These are phyloP conservation scores for Ailurus styani DNA, from an alignment of 2,113 vertebrate genomes.

Conservation along the genomic window DNA sequence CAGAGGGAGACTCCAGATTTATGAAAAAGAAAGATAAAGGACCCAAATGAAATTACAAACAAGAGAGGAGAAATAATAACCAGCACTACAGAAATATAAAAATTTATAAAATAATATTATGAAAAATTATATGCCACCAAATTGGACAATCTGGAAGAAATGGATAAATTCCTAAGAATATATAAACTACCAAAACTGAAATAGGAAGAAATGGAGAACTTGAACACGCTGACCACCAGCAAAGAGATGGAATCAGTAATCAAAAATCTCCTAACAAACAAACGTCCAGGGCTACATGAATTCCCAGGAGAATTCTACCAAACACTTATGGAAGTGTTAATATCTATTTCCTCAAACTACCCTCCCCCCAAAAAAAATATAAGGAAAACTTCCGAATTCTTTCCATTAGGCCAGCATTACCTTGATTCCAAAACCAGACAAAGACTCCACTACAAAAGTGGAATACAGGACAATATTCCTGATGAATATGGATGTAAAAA, in stretches of 20 bases:
- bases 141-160: neutral
- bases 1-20: too few relatives aligned
- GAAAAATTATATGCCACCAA: neutral
- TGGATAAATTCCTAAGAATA: neutral
- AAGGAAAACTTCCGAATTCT: neutral
- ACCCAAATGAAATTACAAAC: neutral
- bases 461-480: neutral
- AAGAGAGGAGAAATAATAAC: neutral
- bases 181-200: neutral
- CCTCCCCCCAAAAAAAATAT: neutral
- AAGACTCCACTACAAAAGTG: neutral
- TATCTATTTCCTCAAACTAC: neutral
- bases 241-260: neutral
- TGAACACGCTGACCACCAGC: neutral
- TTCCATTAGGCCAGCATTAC: neutral
- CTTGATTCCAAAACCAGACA: neutral
- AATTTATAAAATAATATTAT: neutral
- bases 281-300: neutral
- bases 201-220: neutral
- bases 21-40: neutral
- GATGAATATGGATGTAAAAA: neutral
- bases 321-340: neutral
- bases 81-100: neutral
- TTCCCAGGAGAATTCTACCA: neutral
- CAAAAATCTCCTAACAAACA: neutral